Evolutionary conservation across 2,888 invertebrate species (phyloP).

Genomic region (Pyrgus malvae): DNA sequence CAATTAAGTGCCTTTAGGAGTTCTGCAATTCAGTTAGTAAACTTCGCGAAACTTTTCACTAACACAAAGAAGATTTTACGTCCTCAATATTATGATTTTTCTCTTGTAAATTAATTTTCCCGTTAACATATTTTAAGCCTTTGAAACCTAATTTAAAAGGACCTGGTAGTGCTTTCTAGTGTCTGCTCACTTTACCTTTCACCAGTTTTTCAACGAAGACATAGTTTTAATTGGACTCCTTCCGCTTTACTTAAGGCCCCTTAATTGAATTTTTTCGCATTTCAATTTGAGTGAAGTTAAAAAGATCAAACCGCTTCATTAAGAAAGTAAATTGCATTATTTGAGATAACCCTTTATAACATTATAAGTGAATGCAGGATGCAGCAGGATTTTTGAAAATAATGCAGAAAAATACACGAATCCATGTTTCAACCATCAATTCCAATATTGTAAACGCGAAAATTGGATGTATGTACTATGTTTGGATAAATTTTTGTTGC

Average conservation of each 20-base stretch:
- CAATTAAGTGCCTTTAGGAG: conserved; percentile 7
- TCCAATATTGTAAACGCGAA: too few relatives aligned
- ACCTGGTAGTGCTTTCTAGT: conserved; percentile 57
- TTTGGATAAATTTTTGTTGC: too few relatives aligned
- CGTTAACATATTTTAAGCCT: conserved; percentile 48
- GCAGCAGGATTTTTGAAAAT: too few relatives aligned
- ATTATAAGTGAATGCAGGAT: too few relatives aligned
- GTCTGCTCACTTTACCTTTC: conserved; percentile 58
- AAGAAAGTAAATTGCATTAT: neutral
- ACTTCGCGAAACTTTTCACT: conserved; percentile 38
- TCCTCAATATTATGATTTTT: conserved; percentile 33
- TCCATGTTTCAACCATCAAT: too few relatives aligned
- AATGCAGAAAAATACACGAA: too few relatives aligned
- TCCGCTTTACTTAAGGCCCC: conserved; percentile 58
- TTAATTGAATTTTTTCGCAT: conserved; percentile 60
- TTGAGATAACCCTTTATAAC: too few relatives aligned
- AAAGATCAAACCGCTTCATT: conserved; percentile 4
- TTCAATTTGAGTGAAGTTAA: conserved; percentile 46
- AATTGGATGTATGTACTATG: too few relatives aligned
- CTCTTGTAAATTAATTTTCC: conserved; percentile 42
- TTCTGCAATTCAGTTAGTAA: conserved; percentile 30
- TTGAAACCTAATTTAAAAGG: conserved; percentile 53
- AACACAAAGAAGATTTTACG: conserved; percentile 36
- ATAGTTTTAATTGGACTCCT: conserved; percentile 71
- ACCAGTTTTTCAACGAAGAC: conserved; percentile 54